Percentiles rank a stretch among this genome's conserved stretches.
Evolutionary conservation across 23 tunicate species (phyloP).

Genomic region (Phallusia fumigata): DNA sequence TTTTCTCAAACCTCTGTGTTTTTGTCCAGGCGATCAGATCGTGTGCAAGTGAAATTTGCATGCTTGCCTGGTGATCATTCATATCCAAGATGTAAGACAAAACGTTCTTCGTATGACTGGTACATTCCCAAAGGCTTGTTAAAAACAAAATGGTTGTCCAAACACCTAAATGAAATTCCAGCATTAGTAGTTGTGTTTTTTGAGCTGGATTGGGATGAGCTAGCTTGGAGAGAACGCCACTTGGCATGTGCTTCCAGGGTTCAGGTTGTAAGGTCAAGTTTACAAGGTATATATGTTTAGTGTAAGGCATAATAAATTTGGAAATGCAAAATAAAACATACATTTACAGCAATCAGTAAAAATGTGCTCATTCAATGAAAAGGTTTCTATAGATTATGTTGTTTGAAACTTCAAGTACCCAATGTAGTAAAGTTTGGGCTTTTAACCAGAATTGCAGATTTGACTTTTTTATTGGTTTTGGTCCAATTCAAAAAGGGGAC

Average conservation of each 20-base stretch:
- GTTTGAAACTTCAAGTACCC: not conserved
- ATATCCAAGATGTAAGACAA: constrained; percentile 70
- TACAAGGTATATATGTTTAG: no score
- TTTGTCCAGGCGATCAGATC: constrained; percentile 36
- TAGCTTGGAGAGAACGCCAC: constrained; percentile 81
- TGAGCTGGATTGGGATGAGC: constrained; percentile 94
- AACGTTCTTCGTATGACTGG: constrained; percentile 91
- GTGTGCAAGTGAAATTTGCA: constrained; percentile 59
- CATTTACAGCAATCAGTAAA: not conserved
- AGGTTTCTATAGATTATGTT: not conserved
- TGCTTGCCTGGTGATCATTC: constrained; percentile 88
- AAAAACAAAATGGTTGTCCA: constrained; percentile 77
- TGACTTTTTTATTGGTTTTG: no score
- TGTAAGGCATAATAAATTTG: not conserved
- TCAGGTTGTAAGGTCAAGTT: constrained; percentile 80
- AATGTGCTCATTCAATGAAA: no score
- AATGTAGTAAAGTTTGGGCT: no score
- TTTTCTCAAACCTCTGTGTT: not conserved
- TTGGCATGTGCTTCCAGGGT: constrained; percentile 89
- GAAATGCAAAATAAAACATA: not conserved
- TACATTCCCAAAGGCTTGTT: constrained; percentile 89
- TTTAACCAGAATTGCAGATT: no score
- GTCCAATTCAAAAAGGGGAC: no score
- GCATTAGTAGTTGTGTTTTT: constrained; percentile 83
- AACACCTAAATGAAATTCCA: constrained; percentile 69